Evolutionary conservation across 1,140 invertebrate species (phyloP).

Genomic region (Cataglyphis hispanica): DNA sequence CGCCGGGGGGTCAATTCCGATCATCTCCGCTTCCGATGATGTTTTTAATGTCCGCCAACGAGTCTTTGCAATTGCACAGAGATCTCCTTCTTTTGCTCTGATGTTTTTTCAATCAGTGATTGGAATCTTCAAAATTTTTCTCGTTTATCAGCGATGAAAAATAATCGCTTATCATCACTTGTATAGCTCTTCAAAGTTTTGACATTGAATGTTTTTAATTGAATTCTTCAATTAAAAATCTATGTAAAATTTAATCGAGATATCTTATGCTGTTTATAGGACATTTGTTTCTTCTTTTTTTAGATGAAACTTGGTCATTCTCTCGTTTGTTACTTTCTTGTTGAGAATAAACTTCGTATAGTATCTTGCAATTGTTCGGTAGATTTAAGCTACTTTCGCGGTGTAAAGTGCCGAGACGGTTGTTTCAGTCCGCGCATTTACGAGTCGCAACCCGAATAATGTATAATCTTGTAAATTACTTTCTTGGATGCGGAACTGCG

Average conservation of each 20-base stretch:
- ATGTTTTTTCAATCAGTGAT: background rate
- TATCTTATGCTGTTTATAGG: background rate
- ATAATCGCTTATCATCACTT: background rate
- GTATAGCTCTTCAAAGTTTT: background rate
- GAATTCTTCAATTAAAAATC: background rate
- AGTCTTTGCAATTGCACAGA: constrained; percentile 35
- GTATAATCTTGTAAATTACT: constrained; percentile 43
- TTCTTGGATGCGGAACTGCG: background rate
- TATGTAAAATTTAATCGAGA: constrained; percentile 13
- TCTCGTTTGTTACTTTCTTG: background rate
- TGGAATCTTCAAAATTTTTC: background rate
- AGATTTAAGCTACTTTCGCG: constrained; percentile 13
- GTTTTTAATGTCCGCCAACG: constrained; percentile 38
- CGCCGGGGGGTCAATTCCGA: constrained; percentile 42
- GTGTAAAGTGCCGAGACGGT: constrained; percentile 7
- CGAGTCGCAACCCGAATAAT: constrained; percentile 37
- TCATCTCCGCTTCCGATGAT: constrained; percentile 41
- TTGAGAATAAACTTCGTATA: constrained; percentile 4
- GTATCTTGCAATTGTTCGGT: constrained; percentile 15
- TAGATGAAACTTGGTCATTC: background rate
- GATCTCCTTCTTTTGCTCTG: too few relatives aligned
- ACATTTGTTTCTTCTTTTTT: constrained; percentile 10
- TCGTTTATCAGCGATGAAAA: background rate
- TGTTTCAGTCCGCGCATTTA: constrained; percentile 21
- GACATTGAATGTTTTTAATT: background rate